Base-by-base conservation (phyloP, 2,113 vertebrate genomes). In the Calypte anna region DNA sequence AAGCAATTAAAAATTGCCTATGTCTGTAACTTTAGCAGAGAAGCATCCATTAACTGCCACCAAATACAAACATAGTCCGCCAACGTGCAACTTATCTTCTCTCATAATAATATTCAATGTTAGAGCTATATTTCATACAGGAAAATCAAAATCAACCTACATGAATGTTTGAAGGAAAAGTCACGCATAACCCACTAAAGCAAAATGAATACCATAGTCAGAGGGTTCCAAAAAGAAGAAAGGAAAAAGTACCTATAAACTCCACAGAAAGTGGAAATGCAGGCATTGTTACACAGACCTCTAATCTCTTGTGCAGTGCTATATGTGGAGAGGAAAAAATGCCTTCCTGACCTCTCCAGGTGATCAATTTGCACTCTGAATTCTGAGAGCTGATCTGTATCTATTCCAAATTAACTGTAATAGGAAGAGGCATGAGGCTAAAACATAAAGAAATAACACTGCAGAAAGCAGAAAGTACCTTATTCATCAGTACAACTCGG, bases 361-460 rank as follows among this genome's bases (percentile, higher is more conserved):
- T 93, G 94, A 97, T 93, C 90, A 95, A 73, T 96, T 97, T 96
- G 91, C 58, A 93, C 83, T 96, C 94, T 95, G 94, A 95, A 96
- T 57, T 73, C 69, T 82, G 88, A 95, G 57, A 96, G 53, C 76
- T 88, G 88, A 95, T 96, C 86, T 95, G 61, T 95, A 95, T 96
- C 94, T 96, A 84, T 95, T 94, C 86, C 82, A 96, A 97, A 96
- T 96, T 95, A 97, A 97, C 82, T 95, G 82, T 55, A 94, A 94
- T 82, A 90, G 63, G 92, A 94, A 91, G 75, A 96, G 43, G 36
- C 86, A 96, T 88, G 88, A 96, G 73, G 80, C 86, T 94, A 94
- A 93, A 96, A 91, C 90, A 78, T 96, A 96, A 94, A 94, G 90
- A 96, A 96, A 94, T 96, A 95, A 93, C 62, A 88, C 64, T 72